phyloP scores from a whole-genome alignment of 2,888 invertebrate genomes.

The Antheraea assamensis region DNA sequence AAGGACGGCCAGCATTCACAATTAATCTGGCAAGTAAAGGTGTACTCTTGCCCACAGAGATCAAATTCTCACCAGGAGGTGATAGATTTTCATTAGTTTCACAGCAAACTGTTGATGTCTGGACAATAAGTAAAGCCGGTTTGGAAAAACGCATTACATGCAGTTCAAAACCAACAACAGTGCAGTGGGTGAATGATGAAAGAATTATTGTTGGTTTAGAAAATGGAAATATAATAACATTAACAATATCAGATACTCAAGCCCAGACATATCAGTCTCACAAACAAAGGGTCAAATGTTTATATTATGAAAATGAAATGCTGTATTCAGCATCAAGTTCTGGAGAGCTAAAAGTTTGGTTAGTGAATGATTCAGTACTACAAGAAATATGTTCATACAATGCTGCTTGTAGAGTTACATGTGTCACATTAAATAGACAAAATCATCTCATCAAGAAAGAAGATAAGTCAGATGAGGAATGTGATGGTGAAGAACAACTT shows the following conservation, averaged over 20 bases:
- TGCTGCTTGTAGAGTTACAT: slow-evolving; percentile 88
- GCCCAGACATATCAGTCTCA: slow-evolving; percentile 80
- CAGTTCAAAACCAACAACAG: slow-evolving; percentile 86
- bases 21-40: slow-evolving; percentile 91
- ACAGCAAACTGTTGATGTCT: slow-evolving; percentile 88
- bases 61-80: slow-evolving; percentile 90
- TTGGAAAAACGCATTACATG: slow-evolving; percentile 86
- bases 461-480: slow-evolving; percentile 48
- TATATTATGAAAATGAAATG: slow-evolving; percentile 80
- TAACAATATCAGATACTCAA: slow-evolving; percentile 78
- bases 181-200: slow-evolving; percentile 86
- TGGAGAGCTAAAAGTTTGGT: slow-evolving; percentile 91
- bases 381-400: slow-evolving; percentile 82
- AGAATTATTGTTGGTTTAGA: slow-evolving; percentile 87
- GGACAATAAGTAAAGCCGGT: slow-evolving; percentile 90
- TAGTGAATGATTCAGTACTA: slow-evolving; percentile 58
- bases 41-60: slow-evolving; percentile 72
- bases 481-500: slow-evolving; percentile 35
- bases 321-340: slow-evolving; percentile 89
- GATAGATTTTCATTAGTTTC: slow-evolving; percentile 89
- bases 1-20: slow-evolving; percentile 94
- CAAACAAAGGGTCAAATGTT: slow-evolving; percentile 85
- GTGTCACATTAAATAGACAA: slow-evolving; percentile 83
- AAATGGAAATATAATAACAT: slow-evolving; percentile 85
- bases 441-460: slow-evolving; percentile 68